These are phyloP conservation scores for Toxotes chatareus DNA, from an alignment of 2,113 vertebrate species.

Conservation along the genomic window DNA sequence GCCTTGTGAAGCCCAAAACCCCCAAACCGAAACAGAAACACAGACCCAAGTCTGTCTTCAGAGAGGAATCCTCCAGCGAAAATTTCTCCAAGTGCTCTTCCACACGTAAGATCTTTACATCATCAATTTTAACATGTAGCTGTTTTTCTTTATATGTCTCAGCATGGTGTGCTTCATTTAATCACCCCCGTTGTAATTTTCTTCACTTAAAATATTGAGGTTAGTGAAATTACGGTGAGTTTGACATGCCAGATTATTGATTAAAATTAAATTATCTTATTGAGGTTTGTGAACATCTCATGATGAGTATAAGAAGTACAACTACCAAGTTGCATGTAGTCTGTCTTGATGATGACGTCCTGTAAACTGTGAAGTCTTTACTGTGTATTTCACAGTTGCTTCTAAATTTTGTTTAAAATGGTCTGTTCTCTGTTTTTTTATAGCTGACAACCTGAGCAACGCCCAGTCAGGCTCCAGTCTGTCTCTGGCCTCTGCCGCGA, in stretches of 20 bases:
- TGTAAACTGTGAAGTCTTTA: neutral
- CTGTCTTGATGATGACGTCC: too few relatives aligned
- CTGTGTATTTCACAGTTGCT: neutral
- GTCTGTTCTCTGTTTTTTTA: neutral
- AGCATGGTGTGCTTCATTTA: too few relatives aligned
- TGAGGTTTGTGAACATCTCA: neutral
- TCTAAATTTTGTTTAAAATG: neutral
- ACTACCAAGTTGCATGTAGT: too few relatives aligned
- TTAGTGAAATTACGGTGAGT: too few relatives aligned
- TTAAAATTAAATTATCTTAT: neutral
- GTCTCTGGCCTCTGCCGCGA: slow-evolving; percentile 90
- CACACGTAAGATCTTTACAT: slow-evolving; percentile 83
- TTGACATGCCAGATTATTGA: too few relatives aligned
- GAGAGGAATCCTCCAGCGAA: slow-evolving; percentile 90
- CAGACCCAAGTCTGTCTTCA: slow-evolving; percentile 90
- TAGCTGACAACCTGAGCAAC: slow-evolving; percentile 91
- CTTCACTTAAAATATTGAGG: too few relatives aligned
- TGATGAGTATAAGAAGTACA: too few relatives aligned
- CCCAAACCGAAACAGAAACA: slow-evolving; percentile 90
- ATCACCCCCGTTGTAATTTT: too few relatives aligned
- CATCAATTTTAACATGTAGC: slow-evolving; percentile 17
- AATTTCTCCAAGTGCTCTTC: slow-evolving; percentile 88
- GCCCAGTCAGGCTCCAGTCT: slow-evolving; percentile 95
- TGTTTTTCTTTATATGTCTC: neutral
- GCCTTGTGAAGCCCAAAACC: slow-evolving; percentile 88